Conservation (phyloP, 2,113 vertebrate genomes). For the Bucco capensis region DNA sequence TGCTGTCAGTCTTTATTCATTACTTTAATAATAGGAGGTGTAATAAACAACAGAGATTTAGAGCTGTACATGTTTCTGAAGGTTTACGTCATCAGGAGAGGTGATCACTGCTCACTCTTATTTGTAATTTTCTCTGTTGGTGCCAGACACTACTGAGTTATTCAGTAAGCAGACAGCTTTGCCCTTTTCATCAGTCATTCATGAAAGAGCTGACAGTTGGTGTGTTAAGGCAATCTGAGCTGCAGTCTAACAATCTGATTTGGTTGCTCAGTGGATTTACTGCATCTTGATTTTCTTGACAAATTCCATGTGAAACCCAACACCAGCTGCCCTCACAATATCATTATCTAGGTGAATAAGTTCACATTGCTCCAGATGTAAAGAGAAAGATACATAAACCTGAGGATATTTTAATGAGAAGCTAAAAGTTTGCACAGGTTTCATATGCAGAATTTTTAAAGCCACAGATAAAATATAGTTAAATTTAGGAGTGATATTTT, state of each 20-base stretch:
- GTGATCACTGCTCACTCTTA: background rate
- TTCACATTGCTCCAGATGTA: background rate
- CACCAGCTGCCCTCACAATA: slow-evolving; percentile 31
- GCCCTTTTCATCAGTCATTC: slow-evolving; percentile 58
- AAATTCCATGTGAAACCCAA: slow-evolving; percentile 52
- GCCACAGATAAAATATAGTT: background rate
- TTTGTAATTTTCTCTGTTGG: slow-evolving; percentile 23
- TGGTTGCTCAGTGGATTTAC: slow-evolving; percentile 50
- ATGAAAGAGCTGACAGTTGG: slow-evolving; percentile 42
- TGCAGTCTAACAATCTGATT: slow-evolving; percentile 34
- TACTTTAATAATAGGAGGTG: slow-evolving; percentile 8
- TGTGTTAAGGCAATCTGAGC: slow-evolving; percentile 55
- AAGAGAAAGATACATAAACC: background rate
- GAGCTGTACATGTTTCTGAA: slow-evolving; percentile 9
- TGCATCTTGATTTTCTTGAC: slow-evolving; percentile 54
- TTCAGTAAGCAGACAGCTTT: slow-evolving; percentile 32
- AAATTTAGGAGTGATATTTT: background rate
- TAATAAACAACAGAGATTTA: slow-evolving; percentile 47
- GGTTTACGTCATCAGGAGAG: background rate
- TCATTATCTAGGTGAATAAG: slow-evolving; percentile 12
- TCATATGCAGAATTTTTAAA: background rate
- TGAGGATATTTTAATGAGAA: background rate
- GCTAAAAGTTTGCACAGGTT: background rate
- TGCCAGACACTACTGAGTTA: background rate
- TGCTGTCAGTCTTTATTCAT: slow-evolving; percentile 28